A percentile compares a stretch with the other conserved stretches of the same genome.
These are phyloP conservation scores for Clistopyga incitator DNA, from an alignment of 2,888 invertebrate species.

Conservation along the genomic window DNA sequence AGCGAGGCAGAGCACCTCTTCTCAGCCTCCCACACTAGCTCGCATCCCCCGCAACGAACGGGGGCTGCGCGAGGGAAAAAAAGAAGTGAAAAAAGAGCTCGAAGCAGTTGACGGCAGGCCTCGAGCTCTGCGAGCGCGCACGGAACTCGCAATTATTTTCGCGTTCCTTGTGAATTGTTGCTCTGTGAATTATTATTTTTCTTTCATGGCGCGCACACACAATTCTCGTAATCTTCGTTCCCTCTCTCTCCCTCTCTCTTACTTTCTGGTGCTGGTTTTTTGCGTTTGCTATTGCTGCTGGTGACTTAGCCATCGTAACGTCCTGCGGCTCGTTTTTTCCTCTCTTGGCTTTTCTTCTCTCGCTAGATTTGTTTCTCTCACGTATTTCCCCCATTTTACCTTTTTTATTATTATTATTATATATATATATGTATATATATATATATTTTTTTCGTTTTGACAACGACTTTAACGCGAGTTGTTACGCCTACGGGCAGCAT, in stretches of 20 bases:
- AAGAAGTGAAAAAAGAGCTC: constrained; percentile 70
- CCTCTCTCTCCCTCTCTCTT: constrained; percentile 56
- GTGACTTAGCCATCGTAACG: constrained; percentile 63
- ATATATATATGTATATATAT: no score
- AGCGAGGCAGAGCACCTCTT: constrained; percentile 34
- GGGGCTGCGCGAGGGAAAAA: constrained; percentile 16
- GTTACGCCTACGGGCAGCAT: constrained; percentile 76
- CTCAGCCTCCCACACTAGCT: constrained; percentile 66
- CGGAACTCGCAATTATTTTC: constrained; percentile 84
- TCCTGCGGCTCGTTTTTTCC: constrained; percentile 70
- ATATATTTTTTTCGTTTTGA: constrained; percentile 45
- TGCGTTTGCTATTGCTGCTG: constrained; percentile 38
- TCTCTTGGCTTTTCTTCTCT: constrained; percentile 62
- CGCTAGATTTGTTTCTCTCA: constrained; percentile 72
- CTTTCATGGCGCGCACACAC: constrained; percentile 46
- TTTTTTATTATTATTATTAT: no score
- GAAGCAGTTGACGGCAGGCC: constrained; percentile 63
- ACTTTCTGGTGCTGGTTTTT: constrained; percentile 40
- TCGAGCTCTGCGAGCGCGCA: constrained; percentile 70
- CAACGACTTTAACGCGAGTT: constrained; percentile 56
- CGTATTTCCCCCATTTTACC: constrained; percentile 22
- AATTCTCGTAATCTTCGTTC: constrained; percentile 40
- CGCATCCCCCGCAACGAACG: constrained; percentile 46
- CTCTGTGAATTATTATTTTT: constrained; percentile 77
- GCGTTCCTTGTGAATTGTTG: constrained; percentile 82